These are phyloP conservation scores for Perdita meconis DNA, from an alignment of 2,888 invertebrate genomes.

Conservation along the genomic window DNA sequence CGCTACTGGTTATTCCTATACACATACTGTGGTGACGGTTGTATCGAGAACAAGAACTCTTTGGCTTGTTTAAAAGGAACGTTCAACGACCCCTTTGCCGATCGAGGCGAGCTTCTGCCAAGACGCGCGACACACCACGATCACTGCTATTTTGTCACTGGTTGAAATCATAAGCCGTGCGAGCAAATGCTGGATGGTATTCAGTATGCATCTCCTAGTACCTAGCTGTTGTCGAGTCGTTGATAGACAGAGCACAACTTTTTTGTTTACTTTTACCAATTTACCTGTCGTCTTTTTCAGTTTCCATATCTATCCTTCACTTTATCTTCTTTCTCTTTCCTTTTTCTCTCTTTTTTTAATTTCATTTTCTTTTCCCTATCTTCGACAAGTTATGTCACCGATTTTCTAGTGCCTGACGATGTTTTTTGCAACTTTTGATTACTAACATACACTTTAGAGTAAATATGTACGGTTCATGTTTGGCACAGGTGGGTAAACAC, in stretches of 20 bases:
- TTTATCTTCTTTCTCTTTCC: conserved; percentile 43
- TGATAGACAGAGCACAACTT: conserved; percentile 83
- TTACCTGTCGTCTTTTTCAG: conserved; percentile 44
- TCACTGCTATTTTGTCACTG: conserved; percentile 73
- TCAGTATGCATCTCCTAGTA: conserved; percentile 81
- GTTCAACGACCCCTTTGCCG: not conserved
- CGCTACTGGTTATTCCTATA: too few species aligned
- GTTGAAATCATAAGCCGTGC: conserved; percentile 67
- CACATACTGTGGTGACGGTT: too few species aligned
- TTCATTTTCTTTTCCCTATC: conserved; percentile 51
- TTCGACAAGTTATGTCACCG: conserved; percentile 69
- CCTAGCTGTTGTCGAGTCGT: conserved; percentile 84
- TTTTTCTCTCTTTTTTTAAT: not conserved
- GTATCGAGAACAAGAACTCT: not conserved
- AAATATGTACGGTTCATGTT: conserved; percentile 73
- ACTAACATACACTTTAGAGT: conserved; percentile 74
- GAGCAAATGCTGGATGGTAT: conserved; percentile 76
- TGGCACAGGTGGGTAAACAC: conserved; percentile 77
- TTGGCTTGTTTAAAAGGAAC: not conserved
- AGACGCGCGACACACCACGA: conserved; percentile 67
- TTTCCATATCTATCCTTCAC: conserved; percentile 53
- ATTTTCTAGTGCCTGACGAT: conserved; percentile 77
- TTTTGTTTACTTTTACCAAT: conserved; percentile 72
- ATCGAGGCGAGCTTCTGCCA: conserved; percentile 73
- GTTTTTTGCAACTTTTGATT: conserved; percentile 79